phyloP scores from a whole-genome alignment of 2,797 vertebrate genomes.

The Melanotaenia pygmaea region DNA sequence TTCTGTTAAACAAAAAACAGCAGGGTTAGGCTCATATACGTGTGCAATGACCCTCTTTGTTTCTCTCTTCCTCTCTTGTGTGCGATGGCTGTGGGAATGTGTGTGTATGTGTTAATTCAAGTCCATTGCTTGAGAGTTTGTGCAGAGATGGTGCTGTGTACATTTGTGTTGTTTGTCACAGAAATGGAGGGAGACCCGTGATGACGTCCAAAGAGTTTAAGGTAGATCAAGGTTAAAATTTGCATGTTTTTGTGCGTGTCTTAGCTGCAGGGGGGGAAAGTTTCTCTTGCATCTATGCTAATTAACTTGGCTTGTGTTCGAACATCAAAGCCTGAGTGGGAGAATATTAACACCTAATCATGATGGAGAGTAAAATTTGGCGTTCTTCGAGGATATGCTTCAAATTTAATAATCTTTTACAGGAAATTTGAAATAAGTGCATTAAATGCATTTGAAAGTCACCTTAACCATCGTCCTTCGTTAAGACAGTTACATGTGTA shows the following conservation, averaged over 20 bases:
- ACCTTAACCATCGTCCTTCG: background rate
- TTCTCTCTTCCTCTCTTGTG: background rate
- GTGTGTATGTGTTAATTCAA: slow-evolving; percentile 65
- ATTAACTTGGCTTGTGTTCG: slow-evolving; percentile 41
- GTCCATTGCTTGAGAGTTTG: slow-evolving; percentile 59
- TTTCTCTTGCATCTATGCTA: slow-evolving; percentile 40
- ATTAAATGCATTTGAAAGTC: background rate
- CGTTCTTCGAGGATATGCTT: background rate
- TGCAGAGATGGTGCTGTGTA: slow-evolving; percentile 39
- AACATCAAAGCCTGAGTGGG: slow-evolving; percentile 25
- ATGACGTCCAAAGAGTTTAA: slow-evolving; percentile 56
- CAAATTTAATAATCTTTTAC: background rate
- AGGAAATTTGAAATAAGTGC: background rate
- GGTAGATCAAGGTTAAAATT: slow-evolving; percentile 68
- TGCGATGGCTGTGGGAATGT: slow-evolving; percentile 54
- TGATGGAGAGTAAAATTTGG: background rate
- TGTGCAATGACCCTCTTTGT: slow-evolving; percentile 35
- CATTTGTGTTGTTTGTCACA: slow-evolving; percentile 49
- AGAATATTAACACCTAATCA: slow-evolving; percentile 1
- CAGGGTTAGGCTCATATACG: slow-evolving; percentile 14
- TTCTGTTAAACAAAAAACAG: slow-evolving; percentile 32
- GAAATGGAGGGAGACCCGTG: slow-evolving; percentile 39
- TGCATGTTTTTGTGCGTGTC: slow-evolving; percentile 3
- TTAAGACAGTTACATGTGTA: background rate
- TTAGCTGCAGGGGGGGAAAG: slow-evolving; percentile 47